Evolutionary conservation across 1,140 invertebrate genomes (phyloP).

Genomic region (Sycobia sp.): DNA sequence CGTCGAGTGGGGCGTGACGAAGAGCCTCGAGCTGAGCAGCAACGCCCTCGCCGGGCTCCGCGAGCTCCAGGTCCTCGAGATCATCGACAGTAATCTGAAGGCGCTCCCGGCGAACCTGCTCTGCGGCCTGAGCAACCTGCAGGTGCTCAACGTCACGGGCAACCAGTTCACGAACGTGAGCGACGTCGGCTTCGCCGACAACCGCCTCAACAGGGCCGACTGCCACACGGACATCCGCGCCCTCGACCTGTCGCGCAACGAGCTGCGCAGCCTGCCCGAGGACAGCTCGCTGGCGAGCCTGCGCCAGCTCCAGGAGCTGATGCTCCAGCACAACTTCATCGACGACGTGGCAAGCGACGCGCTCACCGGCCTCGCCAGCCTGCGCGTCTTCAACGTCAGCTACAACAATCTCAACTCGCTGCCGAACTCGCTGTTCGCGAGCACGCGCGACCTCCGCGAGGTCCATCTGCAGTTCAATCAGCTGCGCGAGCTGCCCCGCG

Average conservation of each 20-base stretch:
- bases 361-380: constrained; percentile 73
- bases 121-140: constrained; percentile 78
- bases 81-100: constrained; percentile 82
- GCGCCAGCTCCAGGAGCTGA: constrained; percentile 75
- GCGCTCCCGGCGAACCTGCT: constrained; percentile 75
- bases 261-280: constrained; percentile 72
- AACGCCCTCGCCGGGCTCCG: constrained; percentile 74
- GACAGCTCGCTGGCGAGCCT: constrained; percentile 75
- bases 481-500: constrained; percentile 76
- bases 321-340: constrained; percentile 82
- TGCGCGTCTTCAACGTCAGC: constrained; percentile 82
- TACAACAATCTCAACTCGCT: constrained; percentile 78
- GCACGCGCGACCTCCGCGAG: constrained; percentile 78
- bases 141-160: constrained; percentile 80
- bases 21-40: constrained; percentile 71
- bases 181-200: constrained; percentile 71
- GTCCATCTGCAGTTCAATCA: constrained; percentile 83
- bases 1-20: constrained; percentile 74
- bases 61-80: constrained; percentile 78
- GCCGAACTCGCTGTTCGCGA: constrained; percentile 78
- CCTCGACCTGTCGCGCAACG: constrained; percentile 80
- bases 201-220: constrained; percentile 50
- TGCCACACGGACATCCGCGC: constrained; percentile 70
- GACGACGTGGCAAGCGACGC: constrained; percentile 79
- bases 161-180: constrained; percentile 78